phyloP scores from a whole-genome alignment of 2,797 vertebrate genomes.

The Xiphorhynchus erythropygius region DNA sequence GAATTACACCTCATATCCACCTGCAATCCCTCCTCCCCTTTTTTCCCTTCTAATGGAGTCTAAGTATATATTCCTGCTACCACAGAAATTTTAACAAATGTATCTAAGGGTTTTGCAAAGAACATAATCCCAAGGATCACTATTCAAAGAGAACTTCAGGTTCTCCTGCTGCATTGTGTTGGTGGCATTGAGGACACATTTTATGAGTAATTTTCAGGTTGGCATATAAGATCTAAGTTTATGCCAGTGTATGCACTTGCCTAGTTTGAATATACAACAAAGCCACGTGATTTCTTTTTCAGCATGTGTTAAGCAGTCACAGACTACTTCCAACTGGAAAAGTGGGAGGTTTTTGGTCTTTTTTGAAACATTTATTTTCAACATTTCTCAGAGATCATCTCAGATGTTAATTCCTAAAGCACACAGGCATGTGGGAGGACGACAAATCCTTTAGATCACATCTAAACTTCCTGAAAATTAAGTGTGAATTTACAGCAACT shows the following conservation, averaged over 20 bases:
- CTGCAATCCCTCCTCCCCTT: neutral
- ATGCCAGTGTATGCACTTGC: neutral
- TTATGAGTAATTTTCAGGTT: neutral
- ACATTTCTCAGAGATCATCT: neutral
- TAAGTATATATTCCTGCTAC: neutral
- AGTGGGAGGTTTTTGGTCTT: neutral
- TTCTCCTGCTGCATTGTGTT: neutral
- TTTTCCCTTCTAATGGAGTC: neutral
- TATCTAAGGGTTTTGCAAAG: neutral
- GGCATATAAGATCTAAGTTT: neutral
- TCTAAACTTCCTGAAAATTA: neutral
- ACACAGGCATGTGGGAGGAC: neutral
- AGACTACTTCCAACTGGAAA: neutral
- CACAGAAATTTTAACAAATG: neutral
- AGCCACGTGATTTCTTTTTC: neutral
- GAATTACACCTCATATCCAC: neutral
- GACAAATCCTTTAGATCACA: neutral
- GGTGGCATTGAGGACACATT: neutral
- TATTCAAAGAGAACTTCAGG: neutral
- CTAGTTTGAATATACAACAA: neutral
- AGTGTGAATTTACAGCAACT: neutral
- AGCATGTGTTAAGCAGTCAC: neutral
- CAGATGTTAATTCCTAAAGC: neutral
- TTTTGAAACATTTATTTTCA: neutral
- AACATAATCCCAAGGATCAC: neutral